Evolutionary conservation across 2,113 vertebrate species (phyloP), one percentile per base, ranked within the genome.

Genomic region (Poeciliopsis prolifica): DNA sequence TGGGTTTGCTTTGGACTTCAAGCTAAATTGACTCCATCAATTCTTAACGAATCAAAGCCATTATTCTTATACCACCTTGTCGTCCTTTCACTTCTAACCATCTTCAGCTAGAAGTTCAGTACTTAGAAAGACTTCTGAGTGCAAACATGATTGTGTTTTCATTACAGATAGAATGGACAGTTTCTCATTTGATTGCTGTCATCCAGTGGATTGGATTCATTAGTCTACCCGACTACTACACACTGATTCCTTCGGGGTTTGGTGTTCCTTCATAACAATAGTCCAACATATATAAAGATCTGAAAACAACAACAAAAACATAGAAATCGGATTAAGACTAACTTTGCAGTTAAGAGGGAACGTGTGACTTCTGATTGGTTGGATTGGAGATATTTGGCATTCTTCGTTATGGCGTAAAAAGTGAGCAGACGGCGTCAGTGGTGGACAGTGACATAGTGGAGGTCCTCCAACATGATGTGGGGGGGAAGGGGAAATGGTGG

Each of bases 301-400:
- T 40, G 11, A 15, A 70, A 17, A 71, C 29, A 73, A 65, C 5
- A 48, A 4, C 63, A 78, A 68, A 72, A 40, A n/a, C 29, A 29
- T 29, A 29, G 29, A 62, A 76, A 87, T 61, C 12, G 61, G 9
- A 76, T 72, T 78, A 70, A 83, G 81, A 78, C 65, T 65, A 62
- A 65, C 10, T 75, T 77, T 82, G 80, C 64, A 74, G 81, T 58
- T 37, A 70, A 44, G 4, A 67, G 68, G 73, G 67, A 78, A 86
- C 69, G 83, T 88, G 85, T 83, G 88, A 79, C 75, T 83, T 86
- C 81, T 85, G 83, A 88, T 87, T 69, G 48, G 77, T 62, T 87
- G 64, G 69, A 80, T 85, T 75, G 10, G 6, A 66, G 71, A 88
- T 92, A 94, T 96, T 94, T 96, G 96, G 95, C 95, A 93, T 90